Conservation (phyloP, 2,888 invertebrate genomes). For the Dermolepida albohirtum region DNA sequence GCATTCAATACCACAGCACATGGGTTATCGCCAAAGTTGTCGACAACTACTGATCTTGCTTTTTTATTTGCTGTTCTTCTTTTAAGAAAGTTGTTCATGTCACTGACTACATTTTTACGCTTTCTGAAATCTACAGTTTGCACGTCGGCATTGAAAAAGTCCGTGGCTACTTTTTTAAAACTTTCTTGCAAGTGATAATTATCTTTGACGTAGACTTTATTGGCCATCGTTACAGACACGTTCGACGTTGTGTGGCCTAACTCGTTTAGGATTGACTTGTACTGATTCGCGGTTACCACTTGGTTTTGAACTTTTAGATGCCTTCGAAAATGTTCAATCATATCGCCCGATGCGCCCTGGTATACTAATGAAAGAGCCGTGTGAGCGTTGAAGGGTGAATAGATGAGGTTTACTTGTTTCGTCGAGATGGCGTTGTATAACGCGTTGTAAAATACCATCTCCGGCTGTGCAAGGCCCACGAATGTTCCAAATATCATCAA, state of each 20-base stretch:
- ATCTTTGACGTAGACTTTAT: conserved; percentile 68
- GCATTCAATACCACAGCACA: conserved; percentile 84
- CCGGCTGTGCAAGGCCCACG: too few species aligned
- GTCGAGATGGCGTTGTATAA: too few species aligned
- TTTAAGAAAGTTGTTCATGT: conserved; percentile 86
- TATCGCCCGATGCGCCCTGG: background rate
- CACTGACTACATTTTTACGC: conserved; percentile 64
- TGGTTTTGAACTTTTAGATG: background rate
- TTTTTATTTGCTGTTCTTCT: conserved; percentile 85
- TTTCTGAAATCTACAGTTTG: conserved; percentile 73
- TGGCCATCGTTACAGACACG: conserved; percentile 6
- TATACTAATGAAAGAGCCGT: background rate
- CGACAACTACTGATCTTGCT: conserved; percentile 76
- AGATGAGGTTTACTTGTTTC: background rate
- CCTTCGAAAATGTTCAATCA: background rate
- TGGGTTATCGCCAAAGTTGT: conserved; percentile 69
- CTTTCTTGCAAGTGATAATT: conserved; percentile 66
- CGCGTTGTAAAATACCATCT: too few species aligned
- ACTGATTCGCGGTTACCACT: background rate
- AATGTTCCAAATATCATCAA: too few species aligned
- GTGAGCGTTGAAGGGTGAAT: conserved; percentile 6
- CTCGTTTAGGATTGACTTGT: background rate
- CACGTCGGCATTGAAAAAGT: conserved; percentile 74
- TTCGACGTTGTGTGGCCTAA: background rate
- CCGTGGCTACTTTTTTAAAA: conserved; percentile 70